A percentile compares a stretch with the other conserved stretches of the same genome.
These are phyloP conservation scores for Polyploca ridens DNA, from an alignment of 2,888 invertebrate species.

Conservation along the genomic window DNA sequence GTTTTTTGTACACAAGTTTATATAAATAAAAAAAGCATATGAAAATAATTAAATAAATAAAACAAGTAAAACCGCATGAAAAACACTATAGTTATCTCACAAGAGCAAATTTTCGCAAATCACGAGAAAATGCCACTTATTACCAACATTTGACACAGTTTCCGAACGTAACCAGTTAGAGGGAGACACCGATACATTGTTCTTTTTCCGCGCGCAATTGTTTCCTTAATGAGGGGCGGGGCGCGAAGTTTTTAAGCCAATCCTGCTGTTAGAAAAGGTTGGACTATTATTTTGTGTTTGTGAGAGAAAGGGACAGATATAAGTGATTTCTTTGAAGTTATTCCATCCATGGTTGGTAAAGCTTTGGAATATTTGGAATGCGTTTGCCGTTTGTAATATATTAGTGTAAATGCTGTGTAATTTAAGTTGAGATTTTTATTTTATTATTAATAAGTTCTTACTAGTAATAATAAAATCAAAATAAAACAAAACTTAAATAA, in stretches of 20 bases:
- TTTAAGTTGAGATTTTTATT: neutral
- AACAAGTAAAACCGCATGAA: neutral
- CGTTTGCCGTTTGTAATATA: conserved; percentile 4
- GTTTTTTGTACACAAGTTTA: no score
- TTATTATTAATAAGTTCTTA: no score
- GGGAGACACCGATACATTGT: conserved; percentile 9
- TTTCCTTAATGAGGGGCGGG: conserved; percentile 60
- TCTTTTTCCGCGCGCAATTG: conserved; percentile 53
- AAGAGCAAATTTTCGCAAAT: conserved; percentile 7
- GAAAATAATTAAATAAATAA: no score
- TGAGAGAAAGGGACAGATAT: conserved; percentile 40
- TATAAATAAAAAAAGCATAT: no score
- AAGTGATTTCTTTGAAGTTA: conserved; percentile 45
- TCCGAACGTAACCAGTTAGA: neutral
- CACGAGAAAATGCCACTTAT: conserved; percentile 2
- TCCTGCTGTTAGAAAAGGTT: conserved; percentile 48
- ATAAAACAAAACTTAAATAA: no score
- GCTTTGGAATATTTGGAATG: neutral
- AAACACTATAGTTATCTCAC: neutral
- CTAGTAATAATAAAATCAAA: no score
- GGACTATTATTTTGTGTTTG: conserved; percentile 30
- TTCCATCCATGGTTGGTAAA: conserved; percentile 30
- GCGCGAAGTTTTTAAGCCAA: conserved; percentile 61
- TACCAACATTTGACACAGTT: conserved; percentile 3
- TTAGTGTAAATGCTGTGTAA: neutral